Evolutionary conservation across 2,113 vertebrate species (phyloP).

Genomic region (Ciconia maguari): DNA sequence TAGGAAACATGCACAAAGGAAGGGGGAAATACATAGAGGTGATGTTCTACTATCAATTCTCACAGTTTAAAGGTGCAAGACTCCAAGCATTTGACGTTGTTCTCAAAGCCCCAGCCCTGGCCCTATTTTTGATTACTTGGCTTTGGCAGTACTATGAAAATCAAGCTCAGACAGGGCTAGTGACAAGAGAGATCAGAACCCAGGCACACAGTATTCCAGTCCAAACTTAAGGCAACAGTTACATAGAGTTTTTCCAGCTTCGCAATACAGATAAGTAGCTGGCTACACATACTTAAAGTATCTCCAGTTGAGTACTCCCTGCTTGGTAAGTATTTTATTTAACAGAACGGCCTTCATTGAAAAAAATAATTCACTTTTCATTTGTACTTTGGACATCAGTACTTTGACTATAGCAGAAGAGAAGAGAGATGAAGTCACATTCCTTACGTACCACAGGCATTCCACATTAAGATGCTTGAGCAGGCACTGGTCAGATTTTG

Average conservation of each 20-base stretch:
- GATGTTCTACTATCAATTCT: background rate
- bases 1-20: fast-evolving
- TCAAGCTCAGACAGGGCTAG: background rate
- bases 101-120: background rate
- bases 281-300: background rate
- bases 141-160: background rate
- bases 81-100: background rate
- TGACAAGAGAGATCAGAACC: background rate
- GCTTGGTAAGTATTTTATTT: background rate
- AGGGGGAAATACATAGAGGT: background rate
- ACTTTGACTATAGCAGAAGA: background rate
- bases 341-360: background rate
- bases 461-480: background rate
- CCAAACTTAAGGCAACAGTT: background rate
- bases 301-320: background rate
- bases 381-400: background rate
- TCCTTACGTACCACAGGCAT: background rate
- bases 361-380: background rate
- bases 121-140: background rate
- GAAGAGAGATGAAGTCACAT: background rate
- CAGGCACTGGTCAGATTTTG: background rate
- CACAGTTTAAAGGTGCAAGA: background rate
- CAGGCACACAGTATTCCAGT: background rate
- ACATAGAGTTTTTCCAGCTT: background rate
- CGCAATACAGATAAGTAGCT: background rate